Evolutionary conservation across 2,888 invertebrate species (phyloP).

Genomic region (Hecatera dysodea): DNA sequence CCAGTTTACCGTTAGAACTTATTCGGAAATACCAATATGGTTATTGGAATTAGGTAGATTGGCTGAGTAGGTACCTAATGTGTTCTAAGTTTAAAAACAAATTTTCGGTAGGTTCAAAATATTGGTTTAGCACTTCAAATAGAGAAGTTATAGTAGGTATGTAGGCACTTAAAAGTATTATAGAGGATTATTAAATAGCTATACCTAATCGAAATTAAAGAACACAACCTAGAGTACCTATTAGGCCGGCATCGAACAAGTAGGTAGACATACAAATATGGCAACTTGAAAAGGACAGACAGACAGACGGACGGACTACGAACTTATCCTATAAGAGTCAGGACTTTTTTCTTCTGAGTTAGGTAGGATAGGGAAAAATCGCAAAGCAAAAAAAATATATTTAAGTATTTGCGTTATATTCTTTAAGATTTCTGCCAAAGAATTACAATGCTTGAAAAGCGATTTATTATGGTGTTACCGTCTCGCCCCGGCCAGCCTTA

Average conservation of each 20-base stretch:
- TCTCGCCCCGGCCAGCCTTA: slow-evolving; percentile 34
- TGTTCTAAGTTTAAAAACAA: not conserved
- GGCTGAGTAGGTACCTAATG: too few relatives aligned
- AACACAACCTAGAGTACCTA: not conserved
- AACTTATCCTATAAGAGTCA: not conserved
- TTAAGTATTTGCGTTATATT: not conserved
- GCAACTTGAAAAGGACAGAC: too few relatives aligned
- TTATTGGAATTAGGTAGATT: not conserved
- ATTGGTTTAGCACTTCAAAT: not conserved
- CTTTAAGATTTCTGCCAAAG: not conserved
- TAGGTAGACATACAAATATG: too few relatives aligned
- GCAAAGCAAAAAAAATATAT: slow-evolving; percentile 22
- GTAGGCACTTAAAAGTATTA: not conserved
- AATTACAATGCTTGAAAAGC: slow-evolving; percentile 24
- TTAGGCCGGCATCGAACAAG: too few relatives aligned
- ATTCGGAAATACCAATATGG: too few relatives aligned
- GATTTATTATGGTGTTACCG: slow-evolving; percentile 43
- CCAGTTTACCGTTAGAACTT: slow-evolving; percentile 27
- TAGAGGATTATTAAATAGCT: not conserved
- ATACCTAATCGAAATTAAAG: not conserved
- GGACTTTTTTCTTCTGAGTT: not conserved
- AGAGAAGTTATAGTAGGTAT: too few relatives aligned
- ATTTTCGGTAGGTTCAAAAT: not conserved
- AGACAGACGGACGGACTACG: too few relatives aligned
- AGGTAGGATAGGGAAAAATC: not conserved